Evolutionary conservation across 2,113 vertebrate species (phyloP), one percentile per base, ranked within the genome.

Genomic region (Eleginops maclovinus): DNA sequence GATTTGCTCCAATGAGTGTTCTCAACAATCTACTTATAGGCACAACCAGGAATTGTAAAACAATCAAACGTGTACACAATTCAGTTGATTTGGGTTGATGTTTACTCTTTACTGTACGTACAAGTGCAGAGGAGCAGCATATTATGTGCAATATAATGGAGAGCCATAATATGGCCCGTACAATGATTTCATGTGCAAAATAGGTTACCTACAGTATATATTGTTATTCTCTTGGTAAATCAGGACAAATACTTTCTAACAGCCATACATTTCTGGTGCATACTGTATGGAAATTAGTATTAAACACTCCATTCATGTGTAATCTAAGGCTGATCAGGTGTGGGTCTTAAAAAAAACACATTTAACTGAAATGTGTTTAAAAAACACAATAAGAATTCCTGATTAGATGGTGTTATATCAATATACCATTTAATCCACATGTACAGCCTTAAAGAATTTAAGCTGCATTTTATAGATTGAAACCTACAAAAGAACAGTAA

Each of bases 11-110:
- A 58, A 58, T 21, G 19, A 51, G 47, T 61, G 28, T 11, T 24
- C 47, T 44, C 28, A 55, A 59, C 40, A 55, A 24, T 62, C 36
- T 26, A 77, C 12, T n/a, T 67, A 26, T 16, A 91, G 89, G 87
- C 89, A 91, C 87, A 75, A 63, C 28, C 28, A 78, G 80, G 87
- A 89, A 49, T 59, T 70, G 24, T 65, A 16, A 79, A 77, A 82
- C 13, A n/a, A 76, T 72, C 36, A 56, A 21, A 28, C 49, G 55
- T 4, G 19, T 21, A 71, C 50, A 24, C 44, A 49, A 22, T 24
- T n/a, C 22, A 2, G 24, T 21, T 77, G 41, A 67, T 68, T 68
- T 51, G 15, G 9, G 22, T 68, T n/a, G 41, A 51, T 31, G 61
- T 62, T 54, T 61, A n/a, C 66, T 46, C 13, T 58, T 8, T n/a